phyloP scores from a whole-genome alignment of 2,113 vertebrate species.

The Takifugu flavidus region DNA sequence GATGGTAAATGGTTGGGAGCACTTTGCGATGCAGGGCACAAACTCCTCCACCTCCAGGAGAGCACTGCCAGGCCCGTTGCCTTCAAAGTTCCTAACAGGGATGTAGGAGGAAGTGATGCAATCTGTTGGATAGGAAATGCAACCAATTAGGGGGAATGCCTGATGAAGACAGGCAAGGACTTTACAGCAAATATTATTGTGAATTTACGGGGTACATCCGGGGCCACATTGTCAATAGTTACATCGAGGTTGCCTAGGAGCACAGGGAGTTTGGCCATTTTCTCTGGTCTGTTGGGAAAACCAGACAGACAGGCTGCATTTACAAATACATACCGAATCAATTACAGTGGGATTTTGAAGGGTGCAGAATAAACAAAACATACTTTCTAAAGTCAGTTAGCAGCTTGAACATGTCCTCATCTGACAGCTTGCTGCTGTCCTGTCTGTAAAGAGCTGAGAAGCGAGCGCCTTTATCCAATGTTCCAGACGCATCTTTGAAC shows the following conservation, averaged over 20 bases:
- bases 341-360: neutral
- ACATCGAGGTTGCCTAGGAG: constrained; percentile 95
- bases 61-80: constrained; percentile 66
- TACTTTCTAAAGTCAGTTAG: constrained; percentile 96
- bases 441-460: constrained; percentile 95
- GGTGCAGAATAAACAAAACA: constrained; percentile 39
- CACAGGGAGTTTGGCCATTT: constrained; percentile 96
- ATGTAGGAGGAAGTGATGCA: constrained; percentile 95
- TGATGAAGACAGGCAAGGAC: neutral
- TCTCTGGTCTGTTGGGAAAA: constrained; percentile 83
- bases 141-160: constrained; percentile 2
- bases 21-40: constrained; percentile 90
- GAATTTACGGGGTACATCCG: constrained; percentile 87
- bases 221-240: constrained; percentile 88
- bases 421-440: constrained; percentile 94
- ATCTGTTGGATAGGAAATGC: constrained; percentile 69
- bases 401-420: constrained; percentile 95
- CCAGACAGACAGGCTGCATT: neutral
- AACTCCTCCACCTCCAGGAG: constrained; percentile 95
- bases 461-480: constrained; percentile 86
- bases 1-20: constrained; percentile 92
- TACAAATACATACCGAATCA: constrained; percentile 1
- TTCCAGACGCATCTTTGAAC: constrained; percentile 92
- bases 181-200: constrained; percentile 21
- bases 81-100: constrained; percentile 88